Percentiles rank a stretch among this genome's conserved stretches.
These are phyloP conservation scores for Diplogasteroides magnus DNA, from an alignment of 1,140 invertebrate genomes.

Conservation along the genomic window DNA sequence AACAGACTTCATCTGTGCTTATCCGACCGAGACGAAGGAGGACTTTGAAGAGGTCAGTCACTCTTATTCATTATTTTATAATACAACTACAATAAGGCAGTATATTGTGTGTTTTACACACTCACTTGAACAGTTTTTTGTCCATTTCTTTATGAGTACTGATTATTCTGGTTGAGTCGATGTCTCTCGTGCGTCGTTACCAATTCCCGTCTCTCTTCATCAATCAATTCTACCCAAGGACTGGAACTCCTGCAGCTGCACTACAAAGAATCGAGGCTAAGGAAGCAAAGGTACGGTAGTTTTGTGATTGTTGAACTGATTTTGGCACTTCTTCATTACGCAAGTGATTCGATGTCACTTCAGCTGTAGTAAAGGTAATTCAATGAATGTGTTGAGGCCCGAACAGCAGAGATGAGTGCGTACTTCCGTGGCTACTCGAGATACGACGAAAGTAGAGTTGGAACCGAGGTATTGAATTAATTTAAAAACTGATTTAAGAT, in stretches of 20 bases:
- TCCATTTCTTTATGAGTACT: background rate
- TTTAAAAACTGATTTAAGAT: too few relatives aligned
- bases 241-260: constrained; percentile 86
- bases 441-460: constrained; percentile 70
- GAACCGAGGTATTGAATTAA: constrained; percentile 63
- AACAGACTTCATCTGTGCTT: constrained; percentile 96
- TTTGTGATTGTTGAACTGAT: constrained; percentile 1
- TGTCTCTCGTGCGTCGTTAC: constrained; percentile 77
- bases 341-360: background rate
- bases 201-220: constrained; percentile 90
- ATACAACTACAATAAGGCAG: too few relatives aligned
- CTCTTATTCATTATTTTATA: background rate
- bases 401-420: constrained; percentile 81
- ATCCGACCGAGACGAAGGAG: constrained; percentile 85
- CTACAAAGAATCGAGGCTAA: constrained; percentile 65
- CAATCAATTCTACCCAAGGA: constrained; percentile 92
- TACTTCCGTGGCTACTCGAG: constrained; percentile 85
- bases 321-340: background rate
- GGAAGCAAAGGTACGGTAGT: constrained; percentile 7
- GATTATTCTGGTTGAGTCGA: constrained; percentile 20
- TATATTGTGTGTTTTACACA: background rate
- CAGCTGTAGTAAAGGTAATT: constrained; percentile 16
- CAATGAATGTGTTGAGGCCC: constrained; percentile 69
- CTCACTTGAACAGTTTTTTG: background rate
- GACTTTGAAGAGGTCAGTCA: constrained; percentile 79